Evolutionary conservation across 2,888 invertebrate genomes (phyloP).

Genomic region (Leptopterna dolabrata): DNA sequence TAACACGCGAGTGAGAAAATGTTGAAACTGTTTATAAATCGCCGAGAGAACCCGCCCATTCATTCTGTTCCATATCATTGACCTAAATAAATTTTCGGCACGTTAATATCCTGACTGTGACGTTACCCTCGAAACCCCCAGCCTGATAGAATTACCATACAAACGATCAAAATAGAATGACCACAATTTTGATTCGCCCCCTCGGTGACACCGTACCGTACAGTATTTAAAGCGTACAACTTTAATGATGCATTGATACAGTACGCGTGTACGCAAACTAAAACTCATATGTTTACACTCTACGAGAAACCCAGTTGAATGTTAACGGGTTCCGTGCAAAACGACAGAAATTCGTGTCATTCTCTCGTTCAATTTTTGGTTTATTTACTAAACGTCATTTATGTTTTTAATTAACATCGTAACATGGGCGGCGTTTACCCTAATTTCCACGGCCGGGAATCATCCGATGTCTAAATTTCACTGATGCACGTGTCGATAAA

Average conservation of each 20-base stretch:
- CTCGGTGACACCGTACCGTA: neutral
- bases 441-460: neutral
- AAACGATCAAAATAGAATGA: neutral
- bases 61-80: neutral
- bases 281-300: slow-evolving; percentile 19
- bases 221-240: neutral
- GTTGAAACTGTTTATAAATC: neutral
- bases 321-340: neutral
- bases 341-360: neutral
- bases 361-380: neutral
- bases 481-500: neutral
- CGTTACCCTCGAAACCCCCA: neutral
- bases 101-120: neutral
- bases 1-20: neutral
- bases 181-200: neutral
- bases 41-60: neutral
- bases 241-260: slow-evolving; percentile 23
- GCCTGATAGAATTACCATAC: neutral
- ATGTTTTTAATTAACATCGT: neutral
- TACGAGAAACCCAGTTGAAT: neutral
- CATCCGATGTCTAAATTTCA: neutral
- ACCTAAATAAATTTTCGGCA: neutral
- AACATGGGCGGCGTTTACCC: neutral
- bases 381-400: neutral
- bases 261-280: slow-evolving; percentile 4